Conservation (phyloP, 2,113 vertebrate genomes). For the Pterocles burchelli region DNA sequence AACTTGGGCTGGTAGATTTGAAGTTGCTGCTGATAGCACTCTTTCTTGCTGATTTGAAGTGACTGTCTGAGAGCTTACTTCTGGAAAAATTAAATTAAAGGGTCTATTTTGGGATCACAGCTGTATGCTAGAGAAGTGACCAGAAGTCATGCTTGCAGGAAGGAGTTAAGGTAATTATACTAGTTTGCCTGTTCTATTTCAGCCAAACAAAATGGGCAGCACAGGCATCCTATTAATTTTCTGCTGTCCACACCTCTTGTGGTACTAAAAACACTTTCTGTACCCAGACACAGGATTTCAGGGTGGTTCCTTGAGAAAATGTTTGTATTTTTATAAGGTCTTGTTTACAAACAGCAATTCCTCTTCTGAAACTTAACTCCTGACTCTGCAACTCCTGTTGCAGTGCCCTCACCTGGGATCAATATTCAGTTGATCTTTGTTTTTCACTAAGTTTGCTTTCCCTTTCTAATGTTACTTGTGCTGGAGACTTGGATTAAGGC, state of each 20-base stretch:
- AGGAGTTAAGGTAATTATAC: neutral
- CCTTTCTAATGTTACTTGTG: neutral
- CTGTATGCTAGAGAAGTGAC: neutral
- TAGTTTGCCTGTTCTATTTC: neutral
- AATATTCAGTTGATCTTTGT: accelerated
- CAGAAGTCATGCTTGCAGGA: neutral
- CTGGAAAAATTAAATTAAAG: neutral
- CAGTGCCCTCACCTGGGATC: neutral
- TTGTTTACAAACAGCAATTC: neutral
- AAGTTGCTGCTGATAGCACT: neutral
- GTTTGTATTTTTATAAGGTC: neutral
- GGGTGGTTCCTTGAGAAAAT: neutral
- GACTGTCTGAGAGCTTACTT: neutral
- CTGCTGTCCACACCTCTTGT: neutral
- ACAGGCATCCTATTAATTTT: neutral
- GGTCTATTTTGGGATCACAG: neutral
- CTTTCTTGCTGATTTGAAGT: neutral
- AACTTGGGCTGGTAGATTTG: neutral
- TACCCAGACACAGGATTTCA: neutral
- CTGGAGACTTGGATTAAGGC: neutral
- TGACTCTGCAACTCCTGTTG: neutral
- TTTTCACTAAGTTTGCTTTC: neutral
- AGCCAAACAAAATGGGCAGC: neutral
- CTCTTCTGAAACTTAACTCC: neutral
- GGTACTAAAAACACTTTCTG: neutral